Conservation (phyloP, 2,113 vertebrate genomes). For the Isichthys henryi region DNA sequence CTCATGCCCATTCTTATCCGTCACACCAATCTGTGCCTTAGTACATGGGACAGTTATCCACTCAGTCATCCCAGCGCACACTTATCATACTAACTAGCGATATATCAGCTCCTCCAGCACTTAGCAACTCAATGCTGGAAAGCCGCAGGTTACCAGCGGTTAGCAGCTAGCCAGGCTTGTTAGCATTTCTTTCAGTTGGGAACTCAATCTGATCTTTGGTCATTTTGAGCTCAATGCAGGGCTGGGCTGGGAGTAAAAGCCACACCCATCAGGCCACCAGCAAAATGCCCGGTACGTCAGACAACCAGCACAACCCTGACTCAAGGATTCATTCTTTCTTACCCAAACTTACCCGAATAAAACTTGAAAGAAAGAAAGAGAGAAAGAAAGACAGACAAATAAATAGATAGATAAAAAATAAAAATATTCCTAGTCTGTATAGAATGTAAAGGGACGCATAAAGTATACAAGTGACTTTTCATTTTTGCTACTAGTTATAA, state of each 20-base stretch:
- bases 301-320: too few species aligned
- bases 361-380: background rate
- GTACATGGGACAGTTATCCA: background rate
- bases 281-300: background rate
- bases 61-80: background rate
- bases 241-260: background rate
- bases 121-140: background rate
- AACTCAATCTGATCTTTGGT: background rate
- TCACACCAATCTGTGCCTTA: background rate
- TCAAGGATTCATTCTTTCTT: background rate
- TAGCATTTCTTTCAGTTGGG: background rate
- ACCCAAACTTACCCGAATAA: background rate
- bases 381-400: too few species aligned
- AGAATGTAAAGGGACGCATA: background rate
- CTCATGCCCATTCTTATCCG: background rate
- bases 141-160: background rate
- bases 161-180: background rate
- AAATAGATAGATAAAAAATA: background rate
- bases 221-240: background rate
- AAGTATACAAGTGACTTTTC: background rate
- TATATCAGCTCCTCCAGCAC: background rate
- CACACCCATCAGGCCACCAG: background rate
- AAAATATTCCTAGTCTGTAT: background rate
- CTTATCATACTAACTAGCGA: background rate
- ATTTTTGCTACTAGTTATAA: background rate